Percentiles rank a stretch among this genome's conserved stretches.
Evolutionary conservation across 2,797 vertebrate species (phyloP).

Genomic region (Gymnothorax javanicus): DNA sequence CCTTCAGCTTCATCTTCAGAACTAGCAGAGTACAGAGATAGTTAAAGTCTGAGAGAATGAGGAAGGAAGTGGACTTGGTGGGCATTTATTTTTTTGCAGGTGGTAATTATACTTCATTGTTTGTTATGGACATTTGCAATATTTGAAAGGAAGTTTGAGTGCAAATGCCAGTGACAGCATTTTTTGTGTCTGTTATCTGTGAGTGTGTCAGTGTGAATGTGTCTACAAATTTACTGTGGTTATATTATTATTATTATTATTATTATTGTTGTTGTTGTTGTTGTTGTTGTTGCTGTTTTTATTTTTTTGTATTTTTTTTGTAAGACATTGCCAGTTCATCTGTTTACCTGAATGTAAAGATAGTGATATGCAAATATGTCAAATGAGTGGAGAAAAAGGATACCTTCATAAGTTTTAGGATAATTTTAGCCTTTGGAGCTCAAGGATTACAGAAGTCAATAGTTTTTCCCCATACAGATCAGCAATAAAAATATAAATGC

Average conservation of each 20-base stretch:
- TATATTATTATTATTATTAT: neutral
- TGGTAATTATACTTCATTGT: constrained; percentile 17
- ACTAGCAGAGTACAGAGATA: neutral
- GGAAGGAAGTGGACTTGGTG: neutral
- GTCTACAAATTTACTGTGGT: neutral
- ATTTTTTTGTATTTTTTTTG: no score
- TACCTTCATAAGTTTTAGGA: no score
- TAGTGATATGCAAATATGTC: no score
- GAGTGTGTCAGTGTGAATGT: neutral
- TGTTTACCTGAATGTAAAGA: no score
- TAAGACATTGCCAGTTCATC: no score
- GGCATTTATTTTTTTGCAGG: constrained; percentile 18
- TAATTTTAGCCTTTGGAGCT: no score
- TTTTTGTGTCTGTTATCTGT: neutral
- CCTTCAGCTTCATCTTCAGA: neutral
- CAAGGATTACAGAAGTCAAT: no score
- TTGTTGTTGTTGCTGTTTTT: no score
- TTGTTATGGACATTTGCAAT: neutral
- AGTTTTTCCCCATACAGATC: no score
- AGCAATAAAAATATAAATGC: no score
- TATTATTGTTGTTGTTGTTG: no score
- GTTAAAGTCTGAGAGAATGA: neutral
- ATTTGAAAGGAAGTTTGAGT: constrained; percentile 20
- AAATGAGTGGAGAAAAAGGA: no score
- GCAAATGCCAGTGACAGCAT: neutral